Base-by-base conservation (phyloP, 1,140 invertebrate genomes). In the Drosophila parvula region DNA sequence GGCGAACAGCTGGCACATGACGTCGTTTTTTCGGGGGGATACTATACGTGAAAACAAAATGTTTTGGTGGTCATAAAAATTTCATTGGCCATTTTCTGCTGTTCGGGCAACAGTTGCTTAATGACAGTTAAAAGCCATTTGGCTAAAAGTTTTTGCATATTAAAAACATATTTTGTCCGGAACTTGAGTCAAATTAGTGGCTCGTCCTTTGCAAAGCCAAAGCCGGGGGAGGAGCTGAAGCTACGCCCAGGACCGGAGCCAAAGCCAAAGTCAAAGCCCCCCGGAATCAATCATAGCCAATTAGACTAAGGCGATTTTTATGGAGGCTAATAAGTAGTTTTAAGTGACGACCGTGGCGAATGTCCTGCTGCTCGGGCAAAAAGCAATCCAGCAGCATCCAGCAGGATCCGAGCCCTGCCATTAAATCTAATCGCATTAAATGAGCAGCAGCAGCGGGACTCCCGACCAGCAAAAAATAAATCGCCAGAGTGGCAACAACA, bases 381-480 rank as follows among this genome's bases (percentile, higher is more conserved):
- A 70, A 48, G 44, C 59, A 51, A 63, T 59, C 50, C 50, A 18
- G 32, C 32, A 53, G 50, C 63, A 79, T 50, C 65, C 81, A 41
- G 64, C 51, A 56, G 74, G 64, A 75, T 40, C 48, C 60, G 60
- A 68, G 63, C 60, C 77, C 70, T 62, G 51, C 78, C 84, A 89
- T 88, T 89, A 88, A 88, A 88, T 71, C 84, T 88, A 88, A 88
- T 89, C 83, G 83, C 83, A 88, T 88, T 88, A 88, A 83, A 89
- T 84, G 83, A 77, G 68, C 81, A 75, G 73, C 61, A 62, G 48
- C 47, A 51, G 58, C 70, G 47, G 58, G 65, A 74, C 60, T 74
- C 36, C 36, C 48, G 53, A 57, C 58, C 32, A 11, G 47, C 59
- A 45, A 68, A 73, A 74, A 74, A 51, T 64, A 65, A 74, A 77